phyloP scores from a whole-genome alignment of 2,797 vertebrate species.

The Scleropages formosus region DNA sequence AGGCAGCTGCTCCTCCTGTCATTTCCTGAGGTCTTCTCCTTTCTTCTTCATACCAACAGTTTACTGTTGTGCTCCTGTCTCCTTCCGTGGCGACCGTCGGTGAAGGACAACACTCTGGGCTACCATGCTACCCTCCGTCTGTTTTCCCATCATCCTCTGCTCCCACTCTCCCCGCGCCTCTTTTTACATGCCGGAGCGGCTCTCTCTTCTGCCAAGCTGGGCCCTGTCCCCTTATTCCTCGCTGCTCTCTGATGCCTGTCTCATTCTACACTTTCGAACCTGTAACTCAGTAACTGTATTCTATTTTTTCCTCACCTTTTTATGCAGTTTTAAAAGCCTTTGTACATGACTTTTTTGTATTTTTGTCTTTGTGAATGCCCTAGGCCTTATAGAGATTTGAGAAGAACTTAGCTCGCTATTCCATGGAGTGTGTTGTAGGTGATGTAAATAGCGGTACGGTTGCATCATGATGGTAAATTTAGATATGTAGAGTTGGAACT shows the following conservation, averaged over 20 bases:
- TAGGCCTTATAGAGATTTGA: constrained; percentile 49
- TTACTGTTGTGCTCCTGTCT: constrained; percentile 78
- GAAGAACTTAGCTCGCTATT: not conserved
- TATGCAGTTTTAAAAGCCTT: constrained; percentile 31
- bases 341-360: constrained; percentile 47
- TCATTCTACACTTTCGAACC: constrained; percentile 18
- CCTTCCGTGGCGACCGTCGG: constrained; percentile 78
- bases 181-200: constrained; percentile 43
- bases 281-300: not conserved
- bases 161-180: constrained; percentile 49
- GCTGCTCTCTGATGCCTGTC: constrained; percentile 29
- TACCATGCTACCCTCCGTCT: constrained; percentile 56
- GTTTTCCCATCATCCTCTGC: constrained; percentile 55
- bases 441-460: not conserved
- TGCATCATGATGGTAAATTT: not conserved
- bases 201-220: constrained; percentile 45
- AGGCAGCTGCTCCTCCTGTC: constrained; percentile 11
- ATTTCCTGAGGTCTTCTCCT: constrained; percentile 23
- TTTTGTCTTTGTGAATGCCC: constrained; percentile 44
- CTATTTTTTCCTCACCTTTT: constrained; percentile 20
- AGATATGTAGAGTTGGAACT: not conserved
- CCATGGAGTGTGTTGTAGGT: not conserved
- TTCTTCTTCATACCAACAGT: constrained; percentile 53
- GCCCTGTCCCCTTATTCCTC: constrained; percentile 28
- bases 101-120: constrained; percentile 73